Conservation (phyloP, 2,113 vertebrate species). For the Crotalus helleri region DNA sequence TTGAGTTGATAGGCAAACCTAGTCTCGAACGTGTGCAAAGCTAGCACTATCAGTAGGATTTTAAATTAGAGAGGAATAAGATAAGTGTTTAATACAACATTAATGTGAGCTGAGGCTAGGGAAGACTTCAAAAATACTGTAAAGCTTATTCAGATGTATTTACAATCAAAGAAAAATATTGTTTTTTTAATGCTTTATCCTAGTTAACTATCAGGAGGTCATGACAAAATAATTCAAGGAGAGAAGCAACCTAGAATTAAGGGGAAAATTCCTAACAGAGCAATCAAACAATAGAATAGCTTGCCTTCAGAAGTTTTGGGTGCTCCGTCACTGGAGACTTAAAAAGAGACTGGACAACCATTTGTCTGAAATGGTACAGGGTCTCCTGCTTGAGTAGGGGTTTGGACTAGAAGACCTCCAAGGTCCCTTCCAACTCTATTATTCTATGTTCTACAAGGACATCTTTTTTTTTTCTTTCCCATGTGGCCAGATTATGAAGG, state of each 20-base stretch:
- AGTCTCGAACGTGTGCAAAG: background rate
- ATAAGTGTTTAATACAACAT: background rate
- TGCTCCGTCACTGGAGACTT: background rate
- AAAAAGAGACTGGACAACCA: background rate
- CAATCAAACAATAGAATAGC: background rate
- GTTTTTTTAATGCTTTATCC: background rate
- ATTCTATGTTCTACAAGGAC: background rate
- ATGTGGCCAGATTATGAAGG: too few relatives aligned
- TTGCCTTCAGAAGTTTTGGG: background rate
- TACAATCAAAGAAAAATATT: background rate
- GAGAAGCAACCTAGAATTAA: background rate
- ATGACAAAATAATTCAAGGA: background rate
- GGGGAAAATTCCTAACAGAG: background rate
- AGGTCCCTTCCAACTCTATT: too few relatives aligned
- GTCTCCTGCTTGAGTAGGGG: background rate
- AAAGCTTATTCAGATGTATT: background rate
- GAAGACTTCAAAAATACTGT: background rate
- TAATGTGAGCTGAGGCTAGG: background rate
- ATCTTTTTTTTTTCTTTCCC: background rate
- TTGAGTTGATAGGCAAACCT: background rate
- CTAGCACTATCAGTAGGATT: background rate
- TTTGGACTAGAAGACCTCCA: too few relatives aligned
- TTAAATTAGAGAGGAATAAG: background rate
- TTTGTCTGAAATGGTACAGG: background rate
- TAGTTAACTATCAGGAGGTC: background rate